Evolutionary conservation across 2,888 invertebrate species (phyloP), one percentile per base, ranked within the genome.

Genomic region (Drosophila histrio): DNA sequence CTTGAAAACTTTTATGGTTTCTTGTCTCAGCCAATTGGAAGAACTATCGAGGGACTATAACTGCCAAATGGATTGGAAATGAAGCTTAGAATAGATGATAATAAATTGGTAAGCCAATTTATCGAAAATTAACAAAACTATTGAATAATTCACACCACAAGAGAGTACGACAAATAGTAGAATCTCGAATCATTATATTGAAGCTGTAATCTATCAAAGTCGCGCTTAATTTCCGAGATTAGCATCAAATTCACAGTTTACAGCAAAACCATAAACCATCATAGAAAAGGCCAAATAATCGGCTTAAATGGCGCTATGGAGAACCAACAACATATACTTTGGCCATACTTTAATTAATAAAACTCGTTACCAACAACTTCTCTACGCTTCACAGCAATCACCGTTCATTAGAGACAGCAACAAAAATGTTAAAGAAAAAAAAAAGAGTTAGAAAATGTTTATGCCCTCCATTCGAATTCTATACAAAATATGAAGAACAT

Each of bases 291-390:
- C 22, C 24, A 47, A 54, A 11, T 64, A 50, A 73, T 58, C 73
- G 52, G 74, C 67, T 79, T 77, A 71, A 58, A 73, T 64, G 61
- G 66, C 65, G 69, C 72, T 44, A 47, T 32, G 32, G 22, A 8
- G 13, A 43, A 38, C 11, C 11, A 32, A 21, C 26, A 43, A 54
- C n/a, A 38, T 15, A 15, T 21, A 38, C 4, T 28, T 46, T 38
- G 38, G 50, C 50, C 26, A 52, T 50, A 74, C 68, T 81, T 81
- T 77, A 77, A 84, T 84, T 81, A 81, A 79, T 69, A 84, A 66
- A 71, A 71, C 81, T 84, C 70, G 72, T 78, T 83, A 67, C 78
- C 60, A 49, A 38, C 61, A 39, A 65, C 30, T 66, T 66, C 38
- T 74, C 30, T 44, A 62, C 57, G 54, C 68, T 66, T 72, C 75